Evolutionary conservation across 2,797 vertebrate species (phyloP), one percentile per base, ranked within the genome.

Genomic region (Picus viridis): DNA sequence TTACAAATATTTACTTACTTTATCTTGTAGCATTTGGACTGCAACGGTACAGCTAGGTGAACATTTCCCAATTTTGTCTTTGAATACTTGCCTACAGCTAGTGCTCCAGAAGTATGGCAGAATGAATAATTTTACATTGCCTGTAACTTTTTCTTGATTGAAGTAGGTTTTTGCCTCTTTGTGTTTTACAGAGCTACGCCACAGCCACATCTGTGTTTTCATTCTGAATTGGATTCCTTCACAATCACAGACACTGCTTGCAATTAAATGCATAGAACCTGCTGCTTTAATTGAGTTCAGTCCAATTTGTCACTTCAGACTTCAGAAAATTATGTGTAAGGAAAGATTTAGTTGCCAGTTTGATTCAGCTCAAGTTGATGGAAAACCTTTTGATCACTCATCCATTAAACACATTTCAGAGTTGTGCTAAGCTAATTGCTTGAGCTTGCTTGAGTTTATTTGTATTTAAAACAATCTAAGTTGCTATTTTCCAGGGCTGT

Each of bases 271-370:
- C 90, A 88, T 88, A 95, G 90, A 95, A 95, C 95, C 90, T 82
- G 94, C 95, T 96, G 91, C 95, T 86, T 83, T 97, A 97, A 97
- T 97, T 96, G 96, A 97, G 95, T 97, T 97, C 94, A 92, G 95
- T 97, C 95, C 95, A 97, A 96, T 97, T 97, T 97, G 96, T 97
- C 96, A 97, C 94, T 96, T 97, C 92, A 97, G 94, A 96, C 93
- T 96, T 95, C 7, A 64, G 96, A 97, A 97, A 96, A 97, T 96
- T 93, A 95, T 84, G 92, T 96, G 92, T 95, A 96, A 97, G 95
- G 94, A 95, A 96, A 97, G 93, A 97, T 94, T 96, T 94, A 78
- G 76, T 89, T 96, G 96, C 89, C 93, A 96, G 95, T 96, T 93
- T 94, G 91, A 97, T 95, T 97, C 94, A 96, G 85, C 92, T 93